These are phyloP conservation scores for Sanderia malayensis DNA, from an alignment of 30 jellyfish, hydroid and myxozoan genomes.

Conservation along the genomic window DNA sequence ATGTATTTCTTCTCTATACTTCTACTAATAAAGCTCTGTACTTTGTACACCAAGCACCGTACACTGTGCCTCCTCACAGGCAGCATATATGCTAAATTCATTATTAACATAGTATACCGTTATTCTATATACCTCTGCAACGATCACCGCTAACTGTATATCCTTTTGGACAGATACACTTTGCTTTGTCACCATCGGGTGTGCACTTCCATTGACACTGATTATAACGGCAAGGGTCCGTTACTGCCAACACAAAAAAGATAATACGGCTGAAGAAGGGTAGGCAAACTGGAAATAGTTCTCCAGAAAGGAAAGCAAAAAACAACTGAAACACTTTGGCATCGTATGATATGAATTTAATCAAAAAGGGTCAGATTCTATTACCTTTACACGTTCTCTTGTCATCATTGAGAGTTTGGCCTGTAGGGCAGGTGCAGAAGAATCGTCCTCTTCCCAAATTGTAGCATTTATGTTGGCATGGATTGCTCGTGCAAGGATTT, in stretches of 20 bases:
- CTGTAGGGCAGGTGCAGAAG: conserved; percentile 37
- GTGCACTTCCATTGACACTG: conserved; percentile 32
- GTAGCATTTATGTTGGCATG: conserved; percentile 20
- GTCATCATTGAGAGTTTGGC: conserved; percentile 20
- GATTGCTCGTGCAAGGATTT: conserved; percentile 23
- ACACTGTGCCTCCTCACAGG: too few species aligned
- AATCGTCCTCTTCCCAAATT: conserved; percentile 11
- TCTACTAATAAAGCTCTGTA: too few species aligned
- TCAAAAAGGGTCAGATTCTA: too few species aligned
- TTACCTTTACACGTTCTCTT: conserved; percentile 28
- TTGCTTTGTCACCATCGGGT: background rate
- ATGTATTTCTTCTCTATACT: too few species aligned
- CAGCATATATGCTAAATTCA: too few species aligned
- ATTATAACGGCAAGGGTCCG: conserved; percentile 16
- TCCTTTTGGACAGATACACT: conserved; percentile 33
- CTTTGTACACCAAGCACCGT: too few species aligned
- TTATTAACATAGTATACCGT: too few species aligned
- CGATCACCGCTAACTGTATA: conserved; percentile 5
- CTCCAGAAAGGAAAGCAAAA: too few species aligned
- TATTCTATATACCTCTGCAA: conserved; percentile 32
- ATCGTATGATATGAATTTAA: too few species aligned
- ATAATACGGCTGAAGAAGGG: too few species aligned
- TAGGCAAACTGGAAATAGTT: too few species aligned
- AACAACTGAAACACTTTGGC: too few species aligned
- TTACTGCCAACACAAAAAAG: background rate